phyloP scores from a whole-genome alignment of 2,113 vertebrate genomes.

The Sinosuthora webbiana region DNA sequence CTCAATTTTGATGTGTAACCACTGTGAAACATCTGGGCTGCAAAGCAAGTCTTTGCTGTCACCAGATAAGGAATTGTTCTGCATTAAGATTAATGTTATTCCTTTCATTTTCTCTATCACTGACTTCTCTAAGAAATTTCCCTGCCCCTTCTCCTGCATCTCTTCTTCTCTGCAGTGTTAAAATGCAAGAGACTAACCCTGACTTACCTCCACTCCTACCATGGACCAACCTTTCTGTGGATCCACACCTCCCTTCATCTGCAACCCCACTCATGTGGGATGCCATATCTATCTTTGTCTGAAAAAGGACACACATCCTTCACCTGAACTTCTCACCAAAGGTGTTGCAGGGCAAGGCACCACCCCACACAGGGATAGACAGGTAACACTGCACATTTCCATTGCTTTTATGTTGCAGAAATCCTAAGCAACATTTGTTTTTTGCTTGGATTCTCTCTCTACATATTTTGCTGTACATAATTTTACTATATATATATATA shows the following conservation, averaged over 20 bases:
- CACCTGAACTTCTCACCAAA: background rate
- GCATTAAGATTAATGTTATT: background rate
- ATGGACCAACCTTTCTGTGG: accelerated
- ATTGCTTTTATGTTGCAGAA: background rate
- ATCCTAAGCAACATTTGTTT: background rate
- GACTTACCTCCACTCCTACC: background rate
- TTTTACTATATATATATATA: background rate
- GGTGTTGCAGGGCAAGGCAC: background rate
- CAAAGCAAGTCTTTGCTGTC: background rate
- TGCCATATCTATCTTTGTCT: background rate
- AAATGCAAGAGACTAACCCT: background rate
- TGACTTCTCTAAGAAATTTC: background rate
- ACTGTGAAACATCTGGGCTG: background rate
- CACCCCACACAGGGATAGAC: background rate
- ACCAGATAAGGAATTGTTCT: background rate
- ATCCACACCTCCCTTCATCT: background rate
- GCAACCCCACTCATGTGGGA: background rate
- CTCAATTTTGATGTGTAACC: background rate
- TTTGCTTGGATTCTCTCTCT: background rate
- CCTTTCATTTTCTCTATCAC: background rate
- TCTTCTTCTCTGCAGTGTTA: background rate
- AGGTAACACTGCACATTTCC: accelerated
- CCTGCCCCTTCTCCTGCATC: background rate
- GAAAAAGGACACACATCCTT: background rate
- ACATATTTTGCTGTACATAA: background rate